Evolutionary conservation across 2,797 vertebrate genomes (phyloP).

Genomic region (Anguilla anguilla): DNA sequence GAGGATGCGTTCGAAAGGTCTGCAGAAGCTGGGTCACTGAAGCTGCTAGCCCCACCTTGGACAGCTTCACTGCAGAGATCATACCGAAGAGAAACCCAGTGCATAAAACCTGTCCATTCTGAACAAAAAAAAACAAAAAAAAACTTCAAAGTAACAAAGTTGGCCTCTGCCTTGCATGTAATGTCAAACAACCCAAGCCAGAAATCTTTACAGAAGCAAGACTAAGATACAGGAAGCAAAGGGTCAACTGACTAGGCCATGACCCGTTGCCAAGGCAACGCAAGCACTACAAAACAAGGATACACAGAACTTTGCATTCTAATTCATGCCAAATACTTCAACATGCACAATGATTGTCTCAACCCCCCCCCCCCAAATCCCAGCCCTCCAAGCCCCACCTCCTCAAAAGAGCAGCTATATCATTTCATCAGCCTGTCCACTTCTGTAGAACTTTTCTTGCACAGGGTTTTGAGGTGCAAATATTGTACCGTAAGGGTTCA

Average conservation of each 20-base stretch:
- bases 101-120: slow-evolving; percentile 48
- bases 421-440: slow-evolving; percentile 35
- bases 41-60: slow-evolving; percentile 26
- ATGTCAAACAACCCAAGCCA: slow-evolving; percentile 41
- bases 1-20: slow-evolving; percentile 30
- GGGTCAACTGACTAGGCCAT: slow-evolving; percentile 29
- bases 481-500: slow-evolving; percentile 48
- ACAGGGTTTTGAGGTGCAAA: slow-evolving; percentile 42
- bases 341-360: slow-evolving; percentile 52
- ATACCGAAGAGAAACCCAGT: slow-evolving; percentile 48
- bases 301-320: slow-evolving; percentile 40
- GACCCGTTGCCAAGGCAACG: slow-evolving; percentile 38
- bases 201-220: slow-evolving; percentile 42
- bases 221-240: slow-evolving; percentile 36
- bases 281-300: slow-evolving; percentile 33
- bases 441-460: slow-evolving; percentile 31
- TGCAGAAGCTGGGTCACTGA: slow-evolving; percentile 30
- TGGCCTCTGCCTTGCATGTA: slow-evolving; percentile 42
- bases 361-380: neutral
- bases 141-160: slow-evolving; percentile 27
- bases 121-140: slow-evolving; percentile 35
- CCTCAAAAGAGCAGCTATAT: slow-evolving; percentile 47
- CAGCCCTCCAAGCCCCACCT: neutral
- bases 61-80: slow-evolving; percentile 41
- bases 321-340: slow-evolving; percentile 48